A percentile compares a stretch with the other conserved stretches of the same genome.
Evolutionary conservation across 1,140 invertebrate species (phyloP).

Genomic region (Mactra quadrangularis): DNA sequence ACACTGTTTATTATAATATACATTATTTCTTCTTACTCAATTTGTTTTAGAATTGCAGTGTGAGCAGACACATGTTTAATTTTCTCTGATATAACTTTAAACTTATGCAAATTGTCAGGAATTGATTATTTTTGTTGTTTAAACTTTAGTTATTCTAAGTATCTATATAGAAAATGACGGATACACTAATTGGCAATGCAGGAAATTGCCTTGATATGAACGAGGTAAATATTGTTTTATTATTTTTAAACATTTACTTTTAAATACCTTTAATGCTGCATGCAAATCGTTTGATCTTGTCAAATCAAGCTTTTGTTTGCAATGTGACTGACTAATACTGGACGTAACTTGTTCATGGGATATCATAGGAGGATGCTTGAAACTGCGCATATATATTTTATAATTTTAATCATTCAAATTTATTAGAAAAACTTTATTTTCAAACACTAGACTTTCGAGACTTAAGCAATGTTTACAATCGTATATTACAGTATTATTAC

Average conservation of each 20-base stretch:
- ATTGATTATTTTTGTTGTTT: conserved; percentile 13
- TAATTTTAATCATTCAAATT: too few relatives aligned
- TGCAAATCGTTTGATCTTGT: too few relatives aligned
- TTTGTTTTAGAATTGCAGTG: conserved; percentile 45
- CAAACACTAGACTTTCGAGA: too few relatives aligned
- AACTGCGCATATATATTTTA: too few relatives aligned
- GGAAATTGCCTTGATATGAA: conserved; percentile 7
- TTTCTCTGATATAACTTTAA: conserved; percentile 35
- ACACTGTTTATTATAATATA: conserved; percentile 35
- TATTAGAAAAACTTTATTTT: too few relatives aligned
- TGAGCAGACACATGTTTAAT: conserved; percentile 35
- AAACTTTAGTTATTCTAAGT: conserved; percentile 13
- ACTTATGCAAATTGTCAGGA: conserved; percentile 31
- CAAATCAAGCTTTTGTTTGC: too few relatives aligned
- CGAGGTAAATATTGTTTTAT: conserved; percentile 1
- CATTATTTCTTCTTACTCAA: conserved; percentile 29
- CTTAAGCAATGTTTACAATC: too few relatives aligned
- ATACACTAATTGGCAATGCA: conserved; percentile 27
- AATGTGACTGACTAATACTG: too few relatives aligned
- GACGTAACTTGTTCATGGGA: too few relatives aligned
- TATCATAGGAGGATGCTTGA: too few relatives aligned
- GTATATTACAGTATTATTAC: too few relatives aligned
- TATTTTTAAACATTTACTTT: neutral
- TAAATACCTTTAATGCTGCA: too few relatives aligned
- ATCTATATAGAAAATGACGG: conserved; percentile 1